These are phyloP conservation scores for Lamprotornis superbus DNA, from an alignment of 2,113 vertebrate genomes.

Conservation along the genomic window DNA sequence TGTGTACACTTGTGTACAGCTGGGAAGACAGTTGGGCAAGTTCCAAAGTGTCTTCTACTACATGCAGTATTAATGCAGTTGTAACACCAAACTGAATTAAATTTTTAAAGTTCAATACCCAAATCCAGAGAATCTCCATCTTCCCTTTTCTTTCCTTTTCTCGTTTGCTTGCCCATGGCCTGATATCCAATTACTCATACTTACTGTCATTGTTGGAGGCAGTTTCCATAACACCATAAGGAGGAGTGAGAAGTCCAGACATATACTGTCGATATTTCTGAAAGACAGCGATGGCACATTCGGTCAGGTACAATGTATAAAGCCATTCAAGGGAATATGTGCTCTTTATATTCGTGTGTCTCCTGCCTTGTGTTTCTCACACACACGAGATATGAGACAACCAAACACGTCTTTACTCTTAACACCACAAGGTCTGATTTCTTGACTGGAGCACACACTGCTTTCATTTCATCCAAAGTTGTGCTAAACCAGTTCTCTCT, in stretches of 20 bases:
- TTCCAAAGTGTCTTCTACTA: background rate
- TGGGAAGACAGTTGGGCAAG: background rate
- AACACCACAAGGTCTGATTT: background rate
- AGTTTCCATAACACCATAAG: slow-evolving; percentile 97
- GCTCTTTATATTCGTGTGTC: background rate
- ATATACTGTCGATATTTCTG: slow-evolving; percentile 95
- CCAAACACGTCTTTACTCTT: background rate
- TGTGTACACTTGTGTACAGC: background rate
- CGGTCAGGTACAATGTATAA: background rate
- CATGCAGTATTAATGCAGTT: background rate
- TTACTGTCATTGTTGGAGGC: slow-evolving; percentile 89
- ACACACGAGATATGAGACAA: background rate
- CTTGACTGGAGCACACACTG: background rate
- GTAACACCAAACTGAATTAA: background rate
- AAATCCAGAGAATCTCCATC: background rate
- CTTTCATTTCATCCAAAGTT: background rate
- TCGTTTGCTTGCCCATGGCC: background rate
- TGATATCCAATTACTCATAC: slow-evolving; percentile 55
- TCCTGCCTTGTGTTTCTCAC: background rate
- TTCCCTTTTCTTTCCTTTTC: background rate
- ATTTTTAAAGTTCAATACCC: background rate
- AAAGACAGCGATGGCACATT: slow-evolving; percentile 54
- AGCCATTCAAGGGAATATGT: background rate
- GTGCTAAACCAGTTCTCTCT: background rate
- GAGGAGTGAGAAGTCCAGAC: slow-evolving; percentile 93